Conservation (phyloP, 2,888 invertebrate species). For the Watsonalla binaria region DNA sequence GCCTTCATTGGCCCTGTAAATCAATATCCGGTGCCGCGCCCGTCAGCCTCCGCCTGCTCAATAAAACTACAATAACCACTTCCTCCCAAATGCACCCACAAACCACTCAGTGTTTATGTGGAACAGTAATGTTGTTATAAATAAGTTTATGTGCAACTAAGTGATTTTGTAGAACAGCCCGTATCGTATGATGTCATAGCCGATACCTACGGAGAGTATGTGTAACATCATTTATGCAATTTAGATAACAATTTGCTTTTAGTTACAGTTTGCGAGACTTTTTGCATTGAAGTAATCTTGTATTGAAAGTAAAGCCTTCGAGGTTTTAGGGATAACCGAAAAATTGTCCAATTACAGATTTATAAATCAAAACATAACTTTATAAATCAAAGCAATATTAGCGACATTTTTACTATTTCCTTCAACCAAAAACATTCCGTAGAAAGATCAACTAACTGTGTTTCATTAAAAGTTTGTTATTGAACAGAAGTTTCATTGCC, state of each 20-base stretch:
- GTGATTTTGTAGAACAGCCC: not conserved
- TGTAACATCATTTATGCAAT: no score
- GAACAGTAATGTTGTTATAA: not conserved
- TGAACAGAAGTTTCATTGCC: slow-evolving; percentile 57
- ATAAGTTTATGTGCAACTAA: not conserved
- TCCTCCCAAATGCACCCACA: slow-evolving; percentile 23
- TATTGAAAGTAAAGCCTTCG: no score
- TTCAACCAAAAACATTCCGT: slow-evolving; percentile 30
- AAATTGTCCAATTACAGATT: no score
- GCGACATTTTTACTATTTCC: slow-evolving; percentile 7
- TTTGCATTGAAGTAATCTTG: no score
- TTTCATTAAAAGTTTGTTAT: slow-evolving; percentile 73
- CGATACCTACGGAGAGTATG: no score
- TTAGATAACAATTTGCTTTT: no score
- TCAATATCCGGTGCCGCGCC: slow-evolving; percentile 70
- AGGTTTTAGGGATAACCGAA: no score
- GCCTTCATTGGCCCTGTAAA: slow-evolving; percentile 61
- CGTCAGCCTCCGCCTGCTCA: slow-evolving; percentile 35
- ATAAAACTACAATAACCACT: slow-evolving; percentile 38
- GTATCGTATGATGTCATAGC: no score
- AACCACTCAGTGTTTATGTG: not conserved
- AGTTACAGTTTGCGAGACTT: no score
- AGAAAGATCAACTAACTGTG: slow-evolving; percentile 49
- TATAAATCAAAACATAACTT: not conserved
- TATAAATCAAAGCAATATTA: not conserved